A percentile compares a stretch with the other conserved stretches of the same genome.
Conservation (phyloP, 2,797 vertebrate species). For the Vespertilio murinus region DNA sequence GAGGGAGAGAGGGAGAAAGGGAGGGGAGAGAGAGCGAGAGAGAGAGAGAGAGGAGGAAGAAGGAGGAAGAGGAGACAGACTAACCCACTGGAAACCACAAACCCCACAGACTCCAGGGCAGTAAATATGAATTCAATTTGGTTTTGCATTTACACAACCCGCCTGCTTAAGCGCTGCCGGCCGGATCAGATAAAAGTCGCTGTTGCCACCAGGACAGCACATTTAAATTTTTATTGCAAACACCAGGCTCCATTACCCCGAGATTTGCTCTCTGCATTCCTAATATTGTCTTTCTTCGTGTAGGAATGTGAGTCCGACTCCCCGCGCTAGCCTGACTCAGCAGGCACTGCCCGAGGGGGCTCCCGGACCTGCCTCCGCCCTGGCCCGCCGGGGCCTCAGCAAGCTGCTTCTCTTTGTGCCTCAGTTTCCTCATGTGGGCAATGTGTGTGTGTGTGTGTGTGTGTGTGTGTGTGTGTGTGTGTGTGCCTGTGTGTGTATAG, state of each 20-base stretch:
- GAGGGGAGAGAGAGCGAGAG: neutral
- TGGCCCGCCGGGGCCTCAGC: neutral
- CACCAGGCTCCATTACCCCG: conserved; percentile 84
- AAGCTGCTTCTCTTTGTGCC: neutral
- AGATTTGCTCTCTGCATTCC: conserved; percentile 80
- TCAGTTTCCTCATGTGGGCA: neutral
- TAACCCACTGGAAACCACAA: conserved; percentile 68
- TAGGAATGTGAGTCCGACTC: conserved; percentile 52
- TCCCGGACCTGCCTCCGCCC: neutral
- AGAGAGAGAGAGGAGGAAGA: neutral
- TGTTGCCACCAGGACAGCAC: conserved; percentile 62
- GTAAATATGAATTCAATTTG: conserved; percentile 81
- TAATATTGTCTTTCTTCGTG: conserved; percentile 73
- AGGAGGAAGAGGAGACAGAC: neutral
- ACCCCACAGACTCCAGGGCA: conserved; percentile 63
- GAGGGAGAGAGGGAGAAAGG: too few relatives aligned
- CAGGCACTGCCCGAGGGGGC: neutral
- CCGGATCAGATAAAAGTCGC: conserved; percentile 79
- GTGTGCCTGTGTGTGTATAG: neutral
- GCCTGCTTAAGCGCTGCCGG: conserved; percentile 73
- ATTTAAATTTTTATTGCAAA: conserved; percentile 87
- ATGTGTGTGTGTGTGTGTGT: neutral
- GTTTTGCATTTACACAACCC: conserved; percentile 75
- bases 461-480: too few relatives aligned
- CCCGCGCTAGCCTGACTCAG: too few relatives aligned